Base-by-base conservation (phyloP, 1,140 invertebrate species). In the Drosophila lini region DNA sequence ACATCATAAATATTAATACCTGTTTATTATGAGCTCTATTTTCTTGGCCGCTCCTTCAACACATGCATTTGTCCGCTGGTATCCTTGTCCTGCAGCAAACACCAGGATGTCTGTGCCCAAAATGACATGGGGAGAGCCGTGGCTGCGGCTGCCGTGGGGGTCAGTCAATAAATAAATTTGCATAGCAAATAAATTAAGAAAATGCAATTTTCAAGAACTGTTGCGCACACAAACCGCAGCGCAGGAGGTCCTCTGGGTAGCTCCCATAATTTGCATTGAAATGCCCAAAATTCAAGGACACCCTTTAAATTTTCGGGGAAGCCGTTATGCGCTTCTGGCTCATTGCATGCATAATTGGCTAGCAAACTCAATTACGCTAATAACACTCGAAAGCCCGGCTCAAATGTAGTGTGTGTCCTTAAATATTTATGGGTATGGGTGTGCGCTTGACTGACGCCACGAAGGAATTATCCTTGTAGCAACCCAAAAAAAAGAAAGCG, bases 171-270 rank as follows among this genome's bases (percentile, higher is more conserved):
- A 88, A 88, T 88, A 88, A 88, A 88, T 88, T 88, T 78, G 84
- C 84, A 88, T 88, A 89, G 64, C 80, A 88, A 88, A 88, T 84
- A 89, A 88, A 89, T 89, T 64, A 88, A 88, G 84, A 88, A 89
- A 88, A 89, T 88, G 84, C 84, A 88, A 88, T 88, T 88, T 88
- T 78, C 79, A 86, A 86, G 82, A 82, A 86, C 76, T 85, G 78
- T 81, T 74, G 81, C 59, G 63, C 71, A 53, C 36, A 38, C 56
- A 13, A 13, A 16, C 38, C 31, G 2, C 19, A 9, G 47, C 6
- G 15, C 34, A n/a, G 5, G 11, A n/a, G 22, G 5, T 41, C 10
- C 45, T 34, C 45, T 34, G 34, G 38, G 32, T 40, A n/a, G 16
- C n/a, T 31, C 15, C 34, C 22, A 38, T 22, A 55, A 59, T 57